Evolutionary conservation across 2,888 invertebrate species (phyloP), one percentile per base, ranked within the genome.

Genomic region (Phymatocera aterrima): DNA sequence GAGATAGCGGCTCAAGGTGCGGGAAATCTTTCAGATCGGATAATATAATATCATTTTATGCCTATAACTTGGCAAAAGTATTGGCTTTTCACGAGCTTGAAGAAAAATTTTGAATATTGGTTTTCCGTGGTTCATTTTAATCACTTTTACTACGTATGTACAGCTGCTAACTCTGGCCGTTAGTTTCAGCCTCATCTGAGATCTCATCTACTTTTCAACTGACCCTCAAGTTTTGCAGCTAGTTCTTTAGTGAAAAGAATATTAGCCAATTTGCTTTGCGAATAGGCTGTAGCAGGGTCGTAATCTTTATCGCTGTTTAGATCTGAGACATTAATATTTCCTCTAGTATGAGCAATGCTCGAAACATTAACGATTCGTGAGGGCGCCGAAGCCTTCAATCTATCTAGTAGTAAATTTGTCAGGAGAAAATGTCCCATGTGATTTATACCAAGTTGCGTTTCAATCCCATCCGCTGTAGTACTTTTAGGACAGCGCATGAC

Each of bases 371-470:
- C 91, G 83, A 97, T 94, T 83, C 97, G 94, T 85, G 96, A 95
- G 4, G 95, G 95, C 0, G 93, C 92, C 0, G 95, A 93, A 21
- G 88, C 89, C 92, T 95, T 94, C 1, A 96, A 84, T 3, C 91
- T 92, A 85, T 96, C 95, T 37, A 96, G 83, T 24, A 97, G 91
- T 72, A 96, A 91, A 88, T 94, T 94, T 5, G 96, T 97, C 21
- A 97, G 92, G 28, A 96, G 91, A 90, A 96, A 97, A 90, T 96
- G 96, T 0, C 96, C 96, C 87, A 96, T 92, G 86, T 96, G 95
- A 91, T 96, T 97, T 65, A 96, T 95, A 5, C 96, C 96, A 1
- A 97, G 89, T 86, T 97, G 96, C 88, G 94, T 92, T 91, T 97
- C 97, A 87, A 96, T 95, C 48, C 96, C 96, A 86, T 97, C 96